These are phyloP conservation scores for Eilema depressum DNA, from an alignment of 2,888 invertebrate species.

Conservation along the genomic window DNA sequence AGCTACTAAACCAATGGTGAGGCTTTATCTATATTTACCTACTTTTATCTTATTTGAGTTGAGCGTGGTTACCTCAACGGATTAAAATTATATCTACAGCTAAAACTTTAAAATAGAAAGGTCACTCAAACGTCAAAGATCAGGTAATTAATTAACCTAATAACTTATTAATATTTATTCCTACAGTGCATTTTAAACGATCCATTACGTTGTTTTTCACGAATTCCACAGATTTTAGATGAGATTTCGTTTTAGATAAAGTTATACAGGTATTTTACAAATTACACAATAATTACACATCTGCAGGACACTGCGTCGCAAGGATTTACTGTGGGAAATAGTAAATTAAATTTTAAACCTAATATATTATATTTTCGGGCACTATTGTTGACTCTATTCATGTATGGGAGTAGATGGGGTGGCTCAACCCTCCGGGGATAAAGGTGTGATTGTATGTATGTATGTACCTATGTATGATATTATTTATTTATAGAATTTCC, in stretches of 20 bases:
- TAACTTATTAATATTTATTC: background rate
- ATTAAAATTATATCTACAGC: background rate
- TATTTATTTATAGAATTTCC: too few species aligned
- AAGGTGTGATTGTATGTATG: too few species aligned
- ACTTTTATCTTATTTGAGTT: background rate
- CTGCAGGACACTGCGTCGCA: background rate
- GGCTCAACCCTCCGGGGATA: too few species aligned
- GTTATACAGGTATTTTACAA: background rate
- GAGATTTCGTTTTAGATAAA: too few species aligned
- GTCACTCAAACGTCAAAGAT: background rate
- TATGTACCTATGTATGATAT: too few species aligned
- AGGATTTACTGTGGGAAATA: background rate
- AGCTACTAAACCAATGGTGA: background rate
- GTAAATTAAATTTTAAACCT: too few species aligned
- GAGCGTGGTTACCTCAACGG: background rate
- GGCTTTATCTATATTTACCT: background rate
- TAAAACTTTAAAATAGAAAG: background rate
- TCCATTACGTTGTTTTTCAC: background rate
- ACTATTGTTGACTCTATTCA: too few species aligned
- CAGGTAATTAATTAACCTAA: background rate
- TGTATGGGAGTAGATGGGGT: too few species aligned
- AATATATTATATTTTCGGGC: too few species aligned
- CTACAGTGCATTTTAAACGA: background rate
- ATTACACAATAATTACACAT: background rate
- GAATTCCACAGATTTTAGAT: background rate